Evolutionary conservation across 2,113 vertebrate genomes (phyloP).

Genomic region (Ivindomyrus marchei): DNA sequence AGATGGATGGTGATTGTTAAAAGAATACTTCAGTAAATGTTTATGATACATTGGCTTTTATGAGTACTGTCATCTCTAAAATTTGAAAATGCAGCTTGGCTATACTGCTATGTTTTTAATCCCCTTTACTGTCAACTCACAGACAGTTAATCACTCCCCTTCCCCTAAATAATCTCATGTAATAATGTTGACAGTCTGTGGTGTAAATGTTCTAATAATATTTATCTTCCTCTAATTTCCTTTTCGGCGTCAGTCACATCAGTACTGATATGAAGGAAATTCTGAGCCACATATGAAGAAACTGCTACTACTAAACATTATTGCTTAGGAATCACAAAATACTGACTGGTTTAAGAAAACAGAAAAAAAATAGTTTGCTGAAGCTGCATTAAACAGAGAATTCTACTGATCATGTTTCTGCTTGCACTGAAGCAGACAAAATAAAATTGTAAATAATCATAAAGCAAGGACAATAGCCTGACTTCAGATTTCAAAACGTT

Average conservation of each 20-base stretch:
- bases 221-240: neutral
- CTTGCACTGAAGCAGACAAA: neutral
- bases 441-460: neutral
- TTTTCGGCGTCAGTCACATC: neutral
- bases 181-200: neutral
- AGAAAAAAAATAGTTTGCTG: neutral
- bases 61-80: neutral
- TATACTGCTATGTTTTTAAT: neutral
- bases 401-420: neutral
- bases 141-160: neutral
- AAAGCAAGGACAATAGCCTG: neutral
- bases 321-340: neutral
- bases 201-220: constrained; percentile 13
- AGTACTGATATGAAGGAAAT: neutral
- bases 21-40: neutral
- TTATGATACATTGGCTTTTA: constrained; percentile 7
- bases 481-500: neutral
- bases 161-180: neutral
- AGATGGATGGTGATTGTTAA: neutral
- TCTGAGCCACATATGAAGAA: neutral
- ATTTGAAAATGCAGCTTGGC: neutral
- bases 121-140: neutral
- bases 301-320: neutral
- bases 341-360: neutral
- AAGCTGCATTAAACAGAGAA: neutral